phyloP scores from a whole-genome alignment of 1,140 invertebrate genomes.

The Epicauta chinensis region DNA sequence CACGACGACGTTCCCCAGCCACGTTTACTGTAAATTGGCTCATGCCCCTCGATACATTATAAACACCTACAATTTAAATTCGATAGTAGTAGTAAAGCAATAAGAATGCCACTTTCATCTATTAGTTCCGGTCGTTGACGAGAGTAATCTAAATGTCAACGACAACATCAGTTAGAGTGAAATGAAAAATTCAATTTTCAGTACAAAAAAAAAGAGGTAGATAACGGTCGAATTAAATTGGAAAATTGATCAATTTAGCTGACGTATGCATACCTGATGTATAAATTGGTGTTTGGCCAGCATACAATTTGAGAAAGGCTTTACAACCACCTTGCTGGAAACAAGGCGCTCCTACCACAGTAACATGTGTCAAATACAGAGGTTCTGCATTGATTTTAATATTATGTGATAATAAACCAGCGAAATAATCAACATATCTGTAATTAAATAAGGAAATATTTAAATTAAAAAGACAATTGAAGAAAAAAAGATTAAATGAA shows the following conservation, averaged over 20 bases:
- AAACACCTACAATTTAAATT: conserved; percentile 50
- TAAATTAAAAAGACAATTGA: neutral
- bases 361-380: conserved; percentile 79
- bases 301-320: conserved; percentile 76
- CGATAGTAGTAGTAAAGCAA: neutral
- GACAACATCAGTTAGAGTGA: no score
- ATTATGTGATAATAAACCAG: conserved; percentile 79
- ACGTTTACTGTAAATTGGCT: conserved; percentile 65
- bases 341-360: conserved; percentile 74
- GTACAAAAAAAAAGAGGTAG: neutral
- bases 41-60: conserved; percentile 58
- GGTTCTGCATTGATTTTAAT: conserved; percentile 82
- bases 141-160: neutral
- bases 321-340: conserved; percentile 69
- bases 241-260: neutral
- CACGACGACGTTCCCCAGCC: conserved; percentile 51
- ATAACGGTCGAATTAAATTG: neutral
- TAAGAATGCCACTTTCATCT: neutral
- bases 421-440: conserved; percentile 86
- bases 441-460: conserved; percentile 11
- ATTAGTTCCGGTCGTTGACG: neutral
- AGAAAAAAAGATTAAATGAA: neutral
- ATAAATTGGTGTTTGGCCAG: conserved; percentile 82
- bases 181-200: no score
- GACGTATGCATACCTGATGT: conserved; percentile 56